A percentile compares a stretch with the other conserved stretches of the same genome.
Conservation (phyloP, 1,140 invertebrate genomes). For the Parasteatoda tepidariorum region DNA sequence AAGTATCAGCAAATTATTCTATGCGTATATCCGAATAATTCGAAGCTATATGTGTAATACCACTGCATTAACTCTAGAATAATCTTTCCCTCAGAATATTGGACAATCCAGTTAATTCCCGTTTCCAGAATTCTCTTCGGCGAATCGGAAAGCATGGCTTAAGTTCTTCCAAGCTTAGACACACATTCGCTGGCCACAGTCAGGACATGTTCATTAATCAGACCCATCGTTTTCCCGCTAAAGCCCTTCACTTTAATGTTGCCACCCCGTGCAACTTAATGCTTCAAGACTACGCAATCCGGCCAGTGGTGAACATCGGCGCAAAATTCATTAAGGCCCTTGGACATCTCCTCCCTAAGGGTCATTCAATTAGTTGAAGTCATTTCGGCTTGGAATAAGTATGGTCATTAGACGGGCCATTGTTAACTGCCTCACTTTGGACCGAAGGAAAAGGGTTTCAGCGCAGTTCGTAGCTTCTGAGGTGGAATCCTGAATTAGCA, state of each 20-base stretch:
- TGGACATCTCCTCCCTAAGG: constrained; percentile 46
- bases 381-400: constrained; percentile 54
- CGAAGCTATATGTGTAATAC: no score
- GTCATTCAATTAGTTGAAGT: constrained; percentile 54
- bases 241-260: neutral
- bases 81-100: no score
- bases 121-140: no score
- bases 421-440: constrained; percentile 43
- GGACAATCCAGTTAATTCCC: no score
- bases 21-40: no score
- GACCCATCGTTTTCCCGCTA: neutral
- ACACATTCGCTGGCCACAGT: constrained; percentile 2
- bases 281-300: constrained; percentile 28
- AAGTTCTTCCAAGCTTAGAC: no score
- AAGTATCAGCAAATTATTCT: no score
- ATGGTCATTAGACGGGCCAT: constrained; percentile 50
- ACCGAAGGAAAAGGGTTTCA: constrained; percentile 15
- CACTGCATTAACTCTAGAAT: no score
- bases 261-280: constrained; percentile 40
- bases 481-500: constrained; percentile 27
- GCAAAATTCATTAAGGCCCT: constrained; percentile 2
- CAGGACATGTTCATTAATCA: constrained; percentile 41
- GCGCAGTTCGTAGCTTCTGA: neutral
- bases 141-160: no score
- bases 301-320: neutral